A percentile compares a stretch with the other conserved stretches of the same genome.
Evolutionary conservation across 2,888 invertebrate species (phyloP).

Genomic region (Ferdinandea cuprea): DNA sequence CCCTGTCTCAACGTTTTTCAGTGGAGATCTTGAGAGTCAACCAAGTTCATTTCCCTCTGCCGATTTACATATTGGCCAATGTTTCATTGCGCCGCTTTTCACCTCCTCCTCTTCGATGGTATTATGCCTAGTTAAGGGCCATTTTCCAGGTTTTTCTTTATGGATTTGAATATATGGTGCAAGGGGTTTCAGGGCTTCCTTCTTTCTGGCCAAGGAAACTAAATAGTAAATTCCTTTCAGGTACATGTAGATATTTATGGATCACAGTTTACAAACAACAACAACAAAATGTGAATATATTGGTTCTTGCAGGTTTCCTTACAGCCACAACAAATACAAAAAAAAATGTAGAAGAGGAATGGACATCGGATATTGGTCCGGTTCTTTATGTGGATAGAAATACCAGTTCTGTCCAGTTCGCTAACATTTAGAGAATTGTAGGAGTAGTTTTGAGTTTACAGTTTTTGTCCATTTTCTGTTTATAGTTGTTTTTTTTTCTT

Average conservation of each 20-base stretch:
- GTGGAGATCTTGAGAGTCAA: constrained; percentile 36
- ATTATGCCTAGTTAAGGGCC: constrained; percentile 52
- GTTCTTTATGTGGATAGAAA: constrained; percentile 58
- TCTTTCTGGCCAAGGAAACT: constrained; percentile 20
- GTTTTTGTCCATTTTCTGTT: constrained; percentile 33
- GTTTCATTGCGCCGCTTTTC: neutral
- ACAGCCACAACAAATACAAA: neutral
- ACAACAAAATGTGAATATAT: constrained; percentile 50
- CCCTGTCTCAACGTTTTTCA: neutral
- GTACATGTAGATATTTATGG: constrained; percentile 67
- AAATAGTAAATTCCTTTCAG: constrained; percentile 62
- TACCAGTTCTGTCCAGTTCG: constrained; percentile 66
- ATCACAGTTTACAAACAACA: constrained; percentile 26
- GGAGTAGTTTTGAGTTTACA: constrained; percentile 54
- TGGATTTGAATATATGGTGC: constrained; percentile 50
- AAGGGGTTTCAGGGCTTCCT: constrained; percentile 30
- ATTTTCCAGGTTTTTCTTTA: constrained; percentile 50
- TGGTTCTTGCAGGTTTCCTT: constrained; percentile 50
- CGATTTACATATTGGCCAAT: constrained; percentile 71
- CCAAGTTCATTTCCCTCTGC: constrained; percentile 69
- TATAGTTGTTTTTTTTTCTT: neutral
- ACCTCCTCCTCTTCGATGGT: neutral
- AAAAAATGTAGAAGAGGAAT: constrained; percentile 6
- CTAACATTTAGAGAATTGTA: constrained; percentile 59
- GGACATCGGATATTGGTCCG: constrained; percentile 71